Conservation (phyloP, 1,140 invertebrate species). For the Brachionus rotundiformis region DNA sequence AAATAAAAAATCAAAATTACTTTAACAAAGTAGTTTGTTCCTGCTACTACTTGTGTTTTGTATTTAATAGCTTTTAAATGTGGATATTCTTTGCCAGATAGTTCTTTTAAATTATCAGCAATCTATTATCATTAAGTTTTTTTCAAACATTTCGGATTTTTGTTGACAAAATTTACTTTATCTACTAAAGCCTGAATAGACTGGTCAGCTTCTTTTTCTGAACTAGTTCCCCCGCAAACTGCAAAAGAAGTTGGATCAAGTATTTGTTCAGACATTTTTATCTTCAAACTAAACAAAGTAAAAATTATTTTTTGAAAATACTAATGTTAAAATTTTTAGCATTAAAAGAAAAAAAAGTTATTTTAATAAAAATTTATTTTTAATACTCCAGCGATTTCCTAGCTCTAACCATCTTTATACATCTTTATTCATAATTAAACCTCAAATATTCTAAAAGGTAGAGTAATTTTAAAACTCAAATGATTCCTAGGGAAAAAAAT, state of each 20-base stretch:
- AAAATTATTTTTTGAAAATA: no score
- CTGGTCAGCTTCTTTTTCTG: neutral
- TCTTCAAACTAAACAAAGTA: no score
- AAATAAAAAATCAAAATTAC: slow-evolving; percentile 52
- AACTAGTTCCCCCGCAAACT: neutral
- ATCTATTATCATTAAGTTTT: no score
- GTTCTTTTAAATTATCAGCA: neutral
- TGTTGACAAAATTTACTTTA: neutral
- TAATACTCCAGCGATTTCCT: neutral
- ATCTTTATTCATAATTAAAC: neutral
- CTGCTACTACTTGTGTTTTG: slow-evolving; percentile 57
- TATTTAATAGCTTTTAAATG: slow-evolving; percentile 54
- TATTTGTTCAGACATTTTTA: neutral
- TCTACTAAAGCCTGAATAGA: neutral
- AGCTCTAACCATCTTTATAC: neutral
- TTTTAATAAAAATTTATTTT: neutral
- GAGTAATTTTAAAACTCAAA: neutral
- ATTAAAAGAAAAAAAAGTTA: neutral
- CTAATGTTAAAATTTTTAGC: no score
- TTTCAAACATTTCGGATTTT: no score
- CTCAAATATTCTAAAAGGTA: neutral
- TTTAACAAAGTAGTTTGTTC: slow-evolving; percentile 60
- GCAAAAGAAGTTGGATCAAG: neutral
- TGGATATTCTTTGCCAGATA: slow-evolving; percentile 15
- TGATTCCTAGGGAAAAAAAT: neutral